These are phyloP conservation scores for Mormyrus lacerda DNA, from an alignment of 2,113 vertebrate species.

Conservation along the genomic window DNA sequence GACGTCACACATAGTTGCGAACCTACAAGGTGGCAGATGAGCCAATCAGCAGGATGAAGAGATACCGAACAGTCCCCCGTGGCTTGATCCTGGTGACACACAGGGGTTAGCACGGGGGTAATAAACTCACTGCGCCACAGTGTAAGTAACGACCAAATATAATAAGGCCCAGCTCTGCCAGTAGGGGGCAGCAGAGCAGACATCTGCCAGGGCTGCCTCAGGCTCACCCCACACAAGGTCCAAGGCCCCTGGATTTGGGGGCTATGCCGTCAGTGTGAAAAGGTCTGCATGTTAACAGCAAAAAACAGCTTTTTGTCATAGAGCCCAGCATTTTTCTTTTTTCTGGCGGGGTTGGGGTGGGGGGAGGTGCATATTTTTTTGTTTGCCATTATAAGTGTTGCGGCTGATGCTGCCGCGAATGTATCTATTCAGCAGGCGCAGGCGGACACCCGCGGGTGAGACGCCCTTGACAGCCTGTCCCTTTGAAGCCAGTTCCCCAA, in stretches of 20 bases:
- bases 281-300: not conserved
- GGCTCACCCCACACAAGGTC: not conserved
- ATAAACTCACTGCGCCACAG: not conserved
- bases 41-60: not conserved
- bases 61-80: not conserved
- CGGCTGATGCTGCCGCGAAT: constrained; percentile 12
- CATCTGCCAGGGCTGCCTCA: not conserved
- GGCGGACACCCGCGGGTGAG: constrained; percentile 17
- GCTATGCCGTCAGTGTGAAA: not conserved
- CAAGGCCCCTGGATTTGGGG: too few species aligned
- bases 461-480: not conserved
- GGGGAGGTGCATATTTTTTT: not conserved
- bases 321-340: not conserved
- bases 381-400: not conserved
- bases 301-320: not conserved
- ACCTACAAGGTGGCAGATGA: not conserved
- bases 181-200: not conserved
- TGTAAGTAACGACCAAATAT: not conserved
- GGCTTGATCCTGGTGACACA: not conserved
- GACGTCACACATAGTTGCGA: not conserved
- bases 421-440: not conserved
- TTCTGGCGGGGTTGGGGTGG: not conserved
- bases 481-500: not conserved
- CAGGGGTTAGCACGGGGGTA: not conserved
- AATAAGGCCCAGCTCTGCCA: not conserved